Percentiles rank a stretch among this genome's conserved stretches.
phyloP scores from a whole-genome alignment of 2,888 invertebrate species.

The Eupithecia inturbata region DNA sequence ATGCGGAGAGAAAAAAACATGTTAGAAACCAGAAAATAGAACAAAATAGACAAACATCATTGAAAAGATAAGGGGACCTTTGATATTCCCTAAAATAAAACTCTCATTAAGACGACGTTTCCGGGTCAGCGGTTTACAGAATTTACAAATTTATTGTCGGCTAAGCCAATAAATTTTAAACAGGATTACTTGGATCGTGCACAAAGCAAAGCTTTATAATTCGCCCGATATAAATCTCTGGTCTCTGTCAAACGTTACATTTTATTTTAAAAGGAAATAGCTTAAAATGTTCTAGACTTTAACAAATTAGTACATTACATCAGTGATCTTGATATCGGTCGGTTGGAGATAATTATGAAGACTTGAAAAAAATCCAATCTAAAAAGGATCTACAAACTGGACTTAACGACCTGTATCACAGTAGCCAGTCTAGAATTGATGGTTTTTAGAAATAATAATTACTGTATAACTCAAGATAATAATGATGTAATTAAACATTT shows the following conservation, averaged over 20 bases:
- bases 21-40: constrained; percentile 38
- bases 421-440: background rate
- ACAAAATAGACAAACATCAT: constrained; percentile 47
- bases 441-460: background rate
- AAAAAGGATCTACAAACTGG: constrained; percentile 3
- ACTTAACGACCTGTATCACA: background rate
- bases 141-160: constrained; percentile 80
- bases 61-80: constrained; percentile 56
- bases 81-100: constrained; percentile 65
- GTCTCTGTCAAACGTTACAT: constrained; percentile 65
- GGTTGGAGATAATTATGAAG: background rate
- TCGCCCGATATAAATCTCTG: constrained; percentile 77
- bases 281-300: constrained; percentile 34
- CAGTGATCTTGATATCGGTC: background rate
- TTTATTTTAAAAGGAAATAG: constrained; percentile 51
- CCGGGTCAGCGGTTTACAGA: constrained; percentile 76
- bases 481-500: background rate
- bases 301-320: constrained; percentile 24
- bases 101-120: constrained; percentile 72
- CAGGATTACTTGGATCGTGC: constrained; percentile 78
- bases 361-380: background rate
- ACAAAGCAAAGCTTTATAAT: constrained; percentile 80
- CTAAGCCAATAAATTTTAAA: constrained; percentile 81
- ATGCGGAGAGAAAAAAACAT: constrained; percentile 58
- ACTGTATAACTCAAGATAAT: background rate